These are phyloP conservation scores for Rhyacophila brunnea DNA, from an alignment of 1,140 invertebrate genomes.

Conservation along the genomic window DNA sequence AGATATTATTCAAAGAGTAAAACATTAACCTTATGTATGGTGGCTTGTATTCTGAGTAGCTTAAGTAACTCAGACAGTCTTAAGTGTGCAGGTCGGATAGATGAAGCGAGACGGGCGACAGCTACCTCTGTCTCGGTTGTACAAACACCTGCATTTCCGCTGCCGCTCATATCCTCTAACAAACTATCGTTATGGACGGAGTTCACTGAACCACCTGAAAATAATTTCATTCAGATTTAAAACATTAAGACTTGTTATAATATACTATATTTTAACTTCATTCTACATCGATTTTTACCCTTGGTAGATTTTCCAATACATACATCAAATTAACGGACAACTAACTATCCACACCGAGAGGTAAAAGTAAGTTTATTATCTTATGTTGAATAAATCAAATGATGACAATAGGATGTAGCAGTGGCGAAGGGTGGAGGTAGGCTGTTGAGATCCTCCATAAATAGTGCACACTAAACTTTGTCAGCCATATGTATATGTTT, in stretches of 20 bases:
- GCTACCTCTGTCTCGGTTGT: slow-evolving; percentile 26
- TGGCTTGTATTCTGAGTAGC: slow-evolving; percentile 44
- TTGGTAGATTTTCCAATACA: too few relatives aligned
- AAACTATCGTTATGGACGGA: not conserved
- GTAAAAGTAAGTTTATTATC: too few relatives aligned
- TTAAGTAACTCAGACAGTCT: slow-evolving; percentile 44
- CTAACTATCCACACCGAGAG: too few relatives aligned
- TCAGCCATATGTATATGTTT: too few relatives aligned
- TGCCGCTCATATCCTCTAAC: not conserved
- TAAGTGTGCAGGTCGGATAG: slow-evolving; percentile 37
- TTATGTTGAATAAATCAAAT: too few relatives aligned
- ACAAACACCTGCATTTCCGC: not conserved
- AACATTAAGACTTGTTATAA: not conserved
- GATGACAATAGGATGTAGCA: too few relatives aligned
- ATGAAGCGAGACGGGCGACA: slow-evolving; percentile 27
- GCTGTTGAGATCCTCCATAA: too few relatives aligned
- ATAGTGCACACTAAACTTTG: too few relatives aligned
- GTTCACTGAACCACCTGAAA: not conserved
- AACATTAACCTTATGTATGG: slow-evolving; percentile 40
- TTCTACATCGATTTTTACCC: too few relatives aligned
- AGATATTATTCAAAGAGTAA: not conserved
- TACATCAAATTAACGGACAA: too few relatives aligned
- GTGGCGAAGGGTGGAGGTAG: too few relatives aligned
- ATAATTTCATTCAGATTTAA: not conserved
- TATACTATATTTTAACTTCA: too few relatives aligned